Percentiles rank a stretch among this genome's conserved stretches.
phyloP scores from a whole-genome alignment of 2,888 invertebrate species.

The Aporophyla nigra region DNA sequence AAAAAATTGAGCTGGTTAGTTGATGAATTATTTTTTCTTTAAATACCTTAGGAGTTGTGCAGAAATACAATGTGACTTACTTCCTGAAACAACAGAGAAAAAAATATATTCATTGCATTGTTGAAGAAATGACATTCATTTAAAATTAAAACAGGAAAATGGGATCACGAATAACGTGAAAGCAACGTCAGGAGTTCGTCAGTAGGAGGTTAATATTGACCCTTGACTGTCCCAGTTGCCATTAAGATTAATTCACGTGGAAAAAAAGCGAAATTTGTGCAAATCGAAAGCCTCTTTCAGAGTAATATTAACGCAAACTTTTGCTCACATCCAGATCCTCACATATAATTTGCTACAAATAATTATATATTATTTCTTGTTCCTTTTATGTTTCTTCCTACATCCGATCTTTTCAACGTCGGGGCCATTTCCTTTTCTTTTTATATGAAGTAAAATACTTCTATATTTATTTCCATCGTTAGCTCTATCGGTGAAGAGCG shows the following conservation, averaged over 20 bases:
- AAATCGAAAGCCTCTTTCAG: neutral
- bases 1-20: neutral
- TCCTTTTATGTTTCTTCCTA: neutral
- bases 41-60: slow-evolving; percentile 24
- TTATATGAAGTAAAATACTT: slow-evolving; percentile 31
- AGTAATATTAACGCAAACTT: neutral
- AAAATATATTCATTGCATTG: neutral
- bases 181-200: neutral
- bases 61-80: slow-evolving; percentile 33
- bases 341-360: slow-evolving; percentile 13
- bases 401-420: slow-evolving; percentile 16
- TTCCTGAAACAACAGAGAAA: slow-evolving; percentile 43
- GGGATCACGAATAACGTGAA: neutral
- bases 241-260: neutral
- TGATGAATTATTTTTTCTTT: neutral
- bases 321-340: neutral
- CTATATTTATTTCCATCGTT: slow-evolving; percentile 49
- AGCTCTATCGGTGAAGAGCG: slow-evolving; percentile 32
- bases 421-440: slow-evolving; percentile 27
- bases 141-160: no score
- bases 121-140: neutral
- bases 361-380: slow-evolving; percentile 6
- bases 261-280: slow-evolving; percentile 4
- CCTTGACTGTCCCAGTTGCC: neutral
- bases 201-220: neutral